These are phyloP conservation scores for Columba livia DNA, from an alignment of 2,113 vertebrate genomes.

Conservation along the genomic window DNA sequence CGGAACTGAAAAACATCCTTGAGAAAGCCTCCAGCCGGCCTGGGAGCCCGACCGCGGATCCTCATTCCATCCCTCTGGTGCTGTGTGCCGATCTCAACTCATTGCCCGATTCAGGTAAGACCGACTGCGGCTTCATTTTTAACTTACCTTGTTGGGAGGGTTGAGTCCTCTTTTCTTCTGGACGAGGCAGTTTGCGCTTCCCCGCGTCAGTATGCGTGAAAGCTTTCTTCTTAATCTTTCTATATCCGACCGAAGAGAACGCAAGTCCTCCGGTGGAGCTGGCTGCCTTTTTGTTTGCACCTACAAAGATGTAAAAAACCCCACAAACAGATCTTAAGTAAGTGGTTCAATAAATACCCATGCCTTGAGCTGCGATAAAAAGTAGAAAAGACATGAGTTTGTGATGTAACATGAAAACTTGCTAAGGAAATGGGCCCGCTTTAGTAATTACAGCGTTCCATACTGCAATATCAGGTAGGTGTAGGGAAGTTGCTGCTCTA, in stretches of 20 bases:
- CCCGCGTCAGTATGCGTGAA: not conserved
- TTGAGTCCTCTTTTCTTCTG: not conserved
- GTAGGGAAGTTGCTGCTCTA: not conserved
- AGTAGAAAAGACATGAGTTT: accelerated
- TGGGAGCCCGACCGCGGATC: slow-evolving; percentile 83
- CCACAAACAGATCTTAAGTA: not conserved
- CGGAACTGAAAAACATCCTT: slow-evolving; percentile 94
- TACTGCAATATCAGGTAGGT: no score
- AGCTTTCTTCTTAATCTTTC: not conserved
- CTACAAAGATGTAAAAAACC: not conserved
- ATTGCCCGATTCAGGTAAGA: slow-evolving; percentile 93
- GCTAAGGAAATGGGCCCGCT: not conserved
- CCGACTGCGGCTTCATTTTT: not conserved
- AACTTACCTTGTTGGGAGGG: accelerated
- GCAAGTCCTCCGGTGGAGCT: accelerated
- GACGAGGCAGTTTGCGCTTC: accelerated
- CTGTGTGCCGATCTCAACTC: slow-evolving; percentile 99
- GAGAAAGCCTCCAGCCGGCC: slow-evolving; percentile 88
- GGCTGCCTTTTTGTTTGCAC: accelerated
- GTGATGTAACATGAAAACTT: not conserved
- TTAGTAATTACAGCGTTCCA: accelerated
- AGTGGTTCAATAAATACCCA: accelerated
- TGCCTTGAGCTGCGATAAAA: not conserved
- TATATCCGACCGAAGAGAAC: not conserved
- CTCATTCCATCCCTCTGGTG: slow-evolving; percentile 92